phyloP scores from a whole-genome alignment of 2,113 vertebrate genomes.

The Salvelinus namaycush region DNA sequence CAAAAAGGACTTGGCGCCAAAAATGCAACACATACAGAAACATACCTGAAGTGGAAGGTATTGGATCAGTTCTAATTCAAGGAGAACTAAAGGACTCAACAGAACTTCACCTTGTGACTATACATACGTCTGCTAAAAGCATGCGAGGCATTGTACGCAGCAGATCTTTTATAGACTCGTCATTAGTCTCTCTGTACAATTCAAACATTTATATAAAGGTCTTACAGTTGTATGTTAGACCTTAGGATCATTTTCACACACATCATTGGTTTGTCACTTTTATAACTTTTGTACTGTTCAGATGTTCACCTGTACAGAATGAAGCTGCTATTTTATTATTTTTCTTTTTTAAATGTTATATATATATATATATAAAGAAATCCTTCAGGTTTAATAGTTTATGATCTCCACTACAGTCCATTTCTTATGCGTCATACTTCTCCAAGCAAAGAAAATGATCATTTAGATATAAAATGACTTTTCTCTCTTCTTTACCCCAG shows the following conservation, averaged over 20 bases:
- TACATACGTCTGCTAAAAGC: slow-evolving; percentile 51
- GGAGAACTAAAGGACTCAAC: slow-evolving; percentile 19
- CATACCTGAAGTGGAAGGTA: slow-evolving; percentile 45
- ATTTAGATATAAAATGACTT: slow-evolving; percentile 47
- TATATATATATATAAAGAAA: slow-evolving; percentile 46
- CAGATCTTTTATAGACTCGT: slow-evolving; percentile 74
- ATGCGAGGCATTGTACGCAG: slow-evolving; percentile 56
- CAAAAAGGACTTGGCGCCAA: slow-evolving; percentile 37
- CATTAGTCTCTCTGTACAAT: slow-evolving; percentile 81
- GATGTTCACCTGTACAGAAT: slow-evolving; percentile 97
- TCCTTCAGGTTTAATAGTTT: slow-evolving; percentile 91
- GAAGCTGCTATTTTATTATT: slow-evolving; percentile 98
- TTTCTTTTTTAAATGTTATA: slow-evolving; percentile 85
- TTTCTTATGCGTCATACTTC: slow-evolving; percentile 85
- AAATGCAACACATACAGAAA: slow-evolving; percentile 27
- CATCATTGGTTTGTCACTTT: slow-evolving; percentile 94
- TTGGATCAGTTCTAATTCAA: slow-evolving; percentile 38
- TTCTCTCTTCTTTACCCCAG: slow-evolving; percentile 57
- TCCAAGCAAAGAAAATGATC: slow-evolving; percentile 52
- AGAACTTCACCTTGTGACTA: slow-evolving; percentile 7
- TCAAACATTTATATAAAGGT: slow-evolving; percentile 74
- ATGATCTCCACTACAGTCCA: slow-evolving; percentile 78
- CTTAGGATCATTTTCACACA: slow-evolving; percentile 87
- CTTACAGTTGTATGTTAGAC: slow-evolving; percentile 93
- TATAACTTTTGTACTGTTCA: slow-evolving; percentile 97